Evolutionary conservation across 2,888 invertebrate genomes (phyloP).

Genomic region (Drosophila austrosaltans): DNA sequence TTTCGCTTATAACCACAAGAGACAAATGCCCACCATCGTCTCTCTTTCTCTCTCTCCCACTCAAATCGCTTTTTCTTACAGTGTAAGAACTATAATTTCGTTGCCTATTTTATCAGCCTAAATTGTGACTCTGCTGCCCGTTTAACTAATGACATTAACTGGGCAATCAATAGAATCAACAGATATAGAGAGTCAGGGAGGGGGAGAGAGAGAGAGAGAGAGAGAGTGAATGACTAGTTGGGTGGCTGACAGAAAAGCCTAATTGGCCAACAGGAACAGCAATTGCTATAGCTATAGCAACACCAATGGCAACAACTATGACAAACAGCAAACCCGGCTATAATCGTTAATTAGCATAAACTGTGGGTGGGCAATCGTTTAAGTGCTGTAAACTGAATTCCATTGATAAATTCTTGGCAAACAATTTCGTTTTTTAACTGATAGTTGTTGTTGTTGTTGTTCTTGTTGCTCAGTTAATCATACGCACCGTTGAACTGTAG

Average conservation of each 20-base stretch:
- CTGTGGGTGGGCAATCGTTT: constrained; percentile 7
- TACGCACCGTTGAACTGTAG: constrained; percentile 50
- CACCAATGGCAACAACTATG: constrained; percentile 8
- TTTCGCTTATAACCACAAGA: too few relatives aligned
- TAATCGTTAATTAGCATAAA: constrained; percentile 36
- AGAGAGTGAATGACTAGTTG: not conserved
- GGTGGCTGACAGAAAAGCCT: constrained; percentile 23
- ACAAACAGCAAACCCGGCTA: not conserved
- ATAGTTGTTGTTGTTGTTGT: not conserved
- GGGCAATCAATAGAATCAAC: constrained; percentile 39
- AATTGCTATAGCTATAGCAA: constrained; percentile 30
- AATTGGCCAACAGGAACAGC: constrained; percentile 31
- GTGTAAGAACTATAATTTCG: not conserved
- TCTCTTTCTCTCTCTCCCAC: too few relatives aligned
- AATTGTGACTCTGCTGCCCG: constrained; percentile 19
- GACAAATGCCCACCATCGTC: too few relatives aligned
- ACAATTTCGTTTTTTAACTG: constrained; percentile 1
- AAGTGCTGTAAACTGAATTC: constrained; percentile 3
- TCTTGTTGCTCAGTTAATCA: constrained; percentile 45
- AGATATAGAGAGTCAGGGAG: not conserved
- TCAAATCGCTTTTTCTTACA: not conserved
- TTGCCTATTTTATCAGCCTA: constrained; percentile 14
- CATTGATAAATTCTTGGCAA: not conserved
- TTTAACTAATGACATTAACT: constrained; percentile 16
- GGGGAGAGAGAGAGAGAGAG: not conserved